Evolutionary conservation across 2,113 vertebrate genomes (phyloP), one percentile per base, ranked within the genome.

Genomic region (Xyliphius kryptos): DNA sequence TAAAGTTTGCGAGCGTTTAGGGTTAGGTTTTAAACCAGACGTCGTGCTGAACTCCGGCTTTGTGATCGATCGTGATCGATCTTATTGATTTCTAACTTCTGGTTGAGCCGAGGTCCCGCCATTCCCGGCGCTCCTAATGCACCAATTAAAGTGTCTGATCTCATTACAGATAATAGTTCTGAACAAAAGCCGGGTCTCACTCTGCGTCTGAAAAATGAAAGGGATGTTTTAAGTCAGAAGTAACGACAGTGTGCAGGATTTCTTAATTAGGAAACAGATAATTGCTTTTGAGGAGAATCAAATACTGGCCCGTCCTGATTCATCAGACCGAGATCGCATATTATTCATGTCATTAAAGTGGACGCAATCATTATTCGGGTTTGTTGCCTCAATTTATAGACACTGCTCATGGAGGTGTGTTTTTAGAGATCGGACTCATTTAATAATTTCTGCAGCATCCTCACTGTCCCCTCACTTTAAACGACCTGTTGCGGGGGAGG

Each of bases 181-280:
- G 73, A 76, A 83, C 79, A 80, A 70, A 72, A 74, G 75, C 72
- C 80, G 73, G 79, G 74, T 17, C 59, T 55, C 58, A 71, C 74
- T 74, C 68, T 68, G 77, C 69, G 56, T 75, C 75, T 73, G 63
- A 50, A 72, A 77, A 77, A 82, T 81, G 66, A 82, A 84, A 83
- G 82, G 59, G 80, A 85, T 86, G 66, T 83, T 81, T 76, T 80
- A 81, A 83, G 74, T 77, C 66, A 61, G 74, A 70, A 74, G 76
- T 84, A 83, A 86, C 86, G 85, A 79, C 71, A 83, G 81, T 80
- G 81, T 72, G 68, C 74, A 75, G 64, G 72, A 74, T 80, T 80
- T 72, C 76, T 74, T 82, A 80, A 86, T 85, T 79, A 79, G 66
- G 76, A 54, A 71, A 32, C 4, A 70, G 80, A 75, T 82, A 81